Percentiles rank a stretch among this genome's conserved stretches.
Conservation (phyloP, 2,797 vertebrate species). For the Danio kyathit region DNA sequence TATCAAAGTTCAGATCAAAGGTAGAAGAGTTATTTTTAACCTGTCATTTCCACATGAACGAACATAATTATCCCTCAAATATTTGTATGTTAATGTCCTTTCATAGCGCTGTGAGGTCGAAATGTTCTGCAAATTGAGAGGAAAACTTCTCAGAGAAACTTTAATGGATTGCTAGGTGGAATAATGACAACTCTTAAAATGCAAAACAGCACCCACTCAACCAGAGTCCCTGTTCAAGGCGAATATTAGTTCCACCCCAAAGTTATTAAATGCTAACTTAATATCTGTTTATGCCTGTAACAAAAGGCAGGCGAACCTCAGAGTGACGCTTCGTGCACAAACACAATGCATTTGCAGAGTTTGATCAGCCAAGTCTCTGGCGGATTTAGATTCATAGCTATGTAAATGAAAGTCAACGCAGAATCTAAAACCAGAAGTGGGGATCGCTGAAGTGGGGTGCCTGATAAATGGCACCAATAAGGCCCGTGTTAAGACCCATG, state of each 20-base stretch:
- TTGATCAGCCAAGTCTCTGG: not conserved
- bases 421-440: slow-evolving; percentile 10
- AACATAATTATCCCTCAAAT: slow-evolving; percentile 43
- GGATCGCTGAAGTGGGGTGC: not conserved
- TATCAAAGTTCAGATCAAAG: slow-evolving; percentile 38
- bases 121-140: slow-evolving; percentile 5
- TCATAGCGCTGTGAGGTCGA: slow-evolving; percentile 22
- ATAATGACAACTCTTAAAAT: slow-evolving; percentile 35
- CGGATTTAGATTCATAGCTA: slow-evolving; percentile 16
- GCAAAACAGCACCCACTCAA: slow-evolving; percentile 25
- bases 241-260: slow-evolving; percentile 35
- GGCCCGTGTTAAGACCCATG: slow-evolving; percentile 40
- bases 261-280: slow-evolving; percentile 34
- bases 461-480: slow-evolving; percentile 43
- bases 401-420: not conserved
- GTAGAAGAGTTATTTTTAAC: slow-evolving; percentile 39
- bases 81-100: slow-evolving; percentile 18
- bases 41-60: slow-evolving; percentile 45
- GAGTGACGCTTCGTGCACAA: not conserved
- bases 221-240: slow-evolving; percentile 19
- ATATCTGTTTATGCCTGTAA: slow-evolving; percentile 4
- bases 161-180: slow-evolving; percentile 26
- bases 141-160: slow-evolving; percentile 31
- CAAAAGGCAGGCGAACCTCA: not conserved
- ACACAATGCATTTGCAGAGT: slow-evolving; percentile 22